Evolutionary conservation across 2,888 invertebrate species (phyloP), one percentile per base, ranked within the genome.

Genomic region (Lasioglossum leucozonium): DNA sequence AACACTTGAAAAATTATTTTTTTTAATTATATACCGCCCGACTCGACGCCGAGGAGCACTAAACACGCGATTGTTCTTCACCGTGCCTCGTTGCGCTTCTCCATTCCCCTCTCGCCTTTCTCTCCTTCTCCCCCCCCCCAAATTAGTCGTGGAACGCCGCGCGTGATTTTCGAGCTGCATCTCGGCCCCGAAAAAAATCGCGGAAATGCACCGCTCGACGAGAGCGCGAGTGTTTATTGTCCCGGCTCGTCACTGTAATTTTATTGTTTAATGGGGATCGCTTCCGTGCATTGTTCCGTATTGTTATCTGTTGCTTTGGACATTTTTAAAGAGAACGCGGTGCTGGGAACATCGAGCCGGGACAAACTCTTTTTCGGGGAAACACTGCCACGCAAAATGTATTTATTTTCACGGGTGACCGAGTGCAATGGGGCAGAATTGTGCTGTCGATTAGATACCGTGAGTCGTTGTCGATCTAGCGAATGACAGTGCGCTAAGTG

Each of bases 1-100:
- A 67, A 83, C 83, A 77, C 83, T 82, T 69, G 72, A 76, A 82
- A 67, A 82, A 72, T 83, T 77, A 58, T 82, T 82, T 72, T 73
- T 67, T 74, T 71, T 73, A 77, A 77, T 77, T 77, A 55, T 69
- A 69, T 30, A 69, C 77, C 77, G 47, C 51, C 37, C 65, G 65
- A 65, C 62, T 30, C 62, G 75, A 42, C 65, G 65, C 76, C 42
- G 74, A 44, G 58, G 58, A 55, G 55, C n/a, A 40, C 51, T 51
- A 37, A 42, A 75, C 40, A 74, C 40, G 58, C 74, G 40, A 67
- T 67, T 67, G 67, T 67, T 67, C 67, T 67, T 67, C 67, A 67
- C 22, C 37, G 67, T 37, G 67, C 37, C 37, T 67, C 67, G 67
- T 67, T 67, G 67, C 67, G 67, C 67, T 67, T 71, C 69, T 71